A percentile compares a stretch with the other conserved stretches of the same genome.
Conservation (phyloP, 2,797 vertebrate species). For the Gymnoscopelus microlampas region DNA sequence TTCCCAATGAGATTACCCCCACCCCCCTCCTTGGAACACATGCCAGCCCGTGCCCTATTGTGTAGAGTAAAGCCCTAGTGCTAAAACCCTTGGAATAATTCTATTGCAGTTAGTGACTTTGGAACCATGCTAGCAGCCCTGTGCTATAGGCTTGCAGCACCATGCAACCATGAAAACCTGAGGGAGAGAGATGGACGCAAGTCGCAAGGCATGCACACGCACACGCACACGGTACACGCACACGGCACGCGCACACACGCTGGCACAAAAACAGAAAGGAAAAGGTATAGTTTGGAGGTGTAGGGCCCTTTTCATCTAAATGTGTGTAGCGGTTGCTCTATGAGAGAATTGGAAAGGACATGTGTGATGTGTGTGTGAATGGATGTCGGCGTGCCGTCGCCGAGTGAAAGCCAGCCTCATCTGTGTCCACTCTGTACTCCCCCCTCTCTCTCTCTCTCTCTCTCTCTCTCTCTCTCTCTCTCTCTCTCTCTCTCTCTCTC, state of each 20-base stretch:
- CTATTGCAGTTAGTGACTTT: constrained; percentile 50
- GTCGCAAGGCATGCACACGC: not conserved
- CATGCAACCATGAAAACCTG: constrained; percentile 40
- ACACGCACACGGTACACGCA: not conserved
- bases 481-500: constrained; percentile 26
- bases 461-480: constrained; percentile 20
- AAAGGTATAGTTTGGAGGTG: constrained; percentile 30
- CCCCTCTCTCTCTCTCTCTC: too few relatives aligned
- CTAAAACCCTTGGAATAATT: constrained; percentile 65
- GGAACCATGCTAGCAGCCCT: constrained; percentile 46
- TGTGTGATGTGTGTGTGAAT: constrained; percentile 79
- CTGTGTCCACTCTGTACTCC: constrained; percentile 61
- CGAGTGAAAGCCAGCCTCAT: constrained; percentile 68
- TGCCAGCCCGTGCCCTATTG: constrained; percentile 71
- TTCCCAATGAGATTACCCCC: constrained; percentile 67
- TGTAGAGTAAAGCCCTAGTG: constrained; percentile 67
- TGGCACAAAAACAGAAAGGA: not conserved
- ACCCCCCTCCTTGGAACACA: constrained; percentile 40
- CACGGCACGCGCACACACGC: not conserved
- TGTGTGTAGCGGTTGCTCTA: constrained; percentile 49
- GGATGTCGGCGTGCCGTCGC: constrained; percentile 65
- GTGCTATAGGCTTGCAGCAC: constrained; percentile 16
- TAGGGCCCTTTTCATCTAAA: constrained; percentile 43
- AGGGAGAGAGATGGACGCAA: not conserved
- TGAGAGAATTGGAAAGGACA: constrained; percentile 75